Evolutionary conservation across 2,888 invertebrate genomes (phyloP).

Genomic region (Polyploca ridens): DNA sequence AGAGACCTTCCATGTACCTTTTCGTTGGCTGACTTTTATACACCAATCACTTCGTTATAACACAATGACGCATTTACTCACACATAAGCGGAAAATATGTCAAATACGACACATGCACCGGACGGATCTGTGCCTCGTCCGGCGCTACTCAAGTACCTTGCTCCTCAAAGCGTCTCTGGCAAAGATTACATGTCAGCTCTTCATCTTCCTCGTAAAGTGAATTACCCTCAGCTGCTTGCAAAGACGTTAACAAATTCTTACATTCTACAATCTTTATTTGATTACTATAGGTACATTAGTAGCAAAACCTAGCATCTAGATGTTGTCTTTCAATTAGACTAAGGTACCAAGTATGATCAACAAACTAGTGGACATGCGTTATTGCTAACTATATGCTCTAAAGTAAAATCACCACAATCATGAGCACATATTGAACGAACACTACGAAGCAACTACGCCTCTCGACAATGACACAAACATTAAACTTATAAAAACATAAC

Average conservation of each 20-base stretch:
- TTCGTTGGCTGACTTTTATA: conserved; percentile 49
- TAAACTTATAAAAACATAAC: conserved; percentile 54
- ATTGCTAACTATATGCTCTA: conserved; percentile 50
- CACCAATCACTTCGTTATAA: conserved; percentile 57
- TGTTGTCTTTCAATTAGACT: conserved; percentile 14
- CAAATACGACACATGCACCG: conserved; percentile 73
- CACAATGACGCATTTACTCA: conserved; percentile 84
- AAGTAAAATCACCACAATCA: conserved; percentile 26
- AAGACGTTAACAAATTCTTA: conserved; percentile 84
- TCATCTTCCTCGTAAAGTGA: conserved; percentile 86
- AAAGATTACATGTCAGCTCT: conserved; percentile 89
- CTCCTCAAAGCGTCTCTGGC: conserved; percentile 91
- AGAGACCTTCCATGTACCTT: conserved; percentile 53
- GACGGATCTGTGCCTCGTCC: conserved; percentile 66
- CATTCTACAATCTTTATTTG: conserved; percentile 58
- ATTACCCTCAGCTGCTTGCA: conserved; percentile 87
- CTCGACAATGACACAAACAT: conserved; percentile 48
- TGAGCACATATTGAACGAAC: conserved; percentile 45
- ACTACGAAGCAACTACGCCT: conserved; percentile 58
- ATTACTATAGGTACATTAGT: conserved; percentile 28
- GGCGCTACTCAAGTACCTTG: conserved; percentile 86
- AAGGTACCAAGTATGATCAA: conserved; percentile 39
- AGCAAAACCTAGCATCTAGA: conserved; percentile 11
- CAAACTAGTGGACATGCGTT: conserved; percentile 51
- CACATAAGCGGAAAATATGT: conserved; percentile 80